Evolutionary conservation across 2,797 vertebrate genomes (phyloP).

Genomic region (Anabacerthia variegaticeps): DNA sequence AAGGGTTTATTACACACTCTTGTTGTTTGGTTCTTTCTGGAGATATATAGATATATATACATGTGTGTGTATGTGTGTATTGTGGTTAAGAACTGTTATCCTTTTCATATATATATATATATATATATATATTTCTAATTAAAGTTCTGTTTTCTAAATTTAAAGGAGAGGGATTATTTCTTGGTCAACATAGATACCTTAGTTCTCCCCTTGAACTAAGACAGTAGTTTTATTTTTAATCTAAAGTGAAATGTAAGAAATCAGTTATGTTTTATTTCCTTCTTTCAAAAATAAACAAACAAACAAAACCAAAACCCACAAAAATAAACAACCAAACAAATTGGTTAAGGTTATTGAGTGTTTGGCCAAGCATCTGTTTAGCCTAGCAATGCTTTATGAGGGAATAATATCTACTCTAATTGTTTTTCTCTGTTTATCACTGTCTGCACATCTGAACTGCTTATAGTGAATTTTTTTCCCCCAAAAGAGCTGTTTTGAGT

Average conservation of each 20-base stretch:
- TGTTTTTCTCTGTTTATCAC: not conserved
- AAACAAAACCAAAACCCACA: too few relatives aligned
- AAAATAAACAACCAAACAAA: not conserved
- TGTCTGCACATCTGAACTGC: not conserved
- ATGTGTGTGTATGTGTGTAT: too few relatives aligned
- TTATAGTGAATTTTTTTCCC: not conserved
- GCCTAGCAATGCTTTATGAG: not conserved
- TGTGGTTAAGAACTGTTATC: too few relatives aligned
- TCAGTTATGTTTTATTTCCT: not conserved
- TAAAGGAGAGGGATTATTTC: too few relatives aligned
- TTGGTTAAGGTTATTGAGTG: not conserved
- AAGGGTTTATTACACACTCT: too few relatives aligned
- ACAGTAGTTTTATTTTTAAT: not conserved
- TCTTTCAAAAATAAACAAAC: not conserved
- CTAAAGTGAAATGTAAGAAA: not conserved
- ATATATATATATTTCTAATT: too few relatives aligned
- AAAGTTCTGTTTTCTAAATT: too few relatives aligned
- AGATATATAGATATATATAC: too few relatives aligned
- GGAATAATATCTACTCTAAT: not conserved
- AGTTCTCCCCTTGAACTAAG: too few relatives aligned
- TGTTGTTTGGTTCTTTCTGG: too few relatives aligned
- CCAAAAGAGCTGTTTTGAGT: not conserved
- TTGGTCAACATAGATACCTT: too few relatives aligned
- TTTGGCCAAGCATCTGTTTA: not conserved
- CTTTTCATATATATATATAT: too few relatives aligned